Evolutionary conservation across 2,797 vertebrate species (phyloP), one percentile per base, ranked within the genome.

Genomic region (Rhyacichthys aspro): DNA sequence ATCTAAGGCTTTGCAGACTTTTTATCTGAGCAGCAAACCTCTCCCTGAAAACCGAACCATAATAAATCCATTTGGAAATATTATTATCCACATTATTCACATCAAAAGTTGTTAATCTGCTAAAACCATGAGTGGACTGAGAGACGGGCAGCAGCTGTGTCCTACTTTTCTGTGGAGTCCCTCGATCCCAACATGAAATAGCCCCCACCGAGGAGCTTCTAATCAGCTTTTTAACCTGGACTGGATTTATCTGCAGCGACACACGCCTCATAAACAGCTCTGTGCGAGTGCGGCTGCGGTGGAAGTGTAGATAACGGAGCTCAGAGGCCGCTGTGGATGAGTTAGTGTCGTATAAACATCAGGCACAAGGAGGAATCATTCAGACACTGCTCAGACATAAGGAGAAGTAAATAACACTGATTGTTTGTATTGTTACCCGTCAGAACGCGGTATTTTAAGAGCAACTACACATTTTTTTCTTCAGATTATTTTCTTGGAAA

Each of bases 201-300:
- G 60, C 41, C 44, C 19, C 59, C 11, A 41, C 42, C 7, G 23
- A 28, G 14, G 12, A 58, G 37, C 37, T 43, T 74, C 50, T 60
- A 72, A 72, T 55, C 59, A 53, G 58, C 57, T 36, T 61, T 62
- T 74, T 62, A 32, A 69, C 57, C 60, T 68, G 50, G 36, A 37
- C n/a, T 44, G 18, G 59, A 60, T 55, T 66, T 44, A 59, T 52
- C 57, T 34, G 42, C 33, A 32, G 16, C 15, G 68, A 59, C 50
- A 55, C 28, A 41, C 23, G 39, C 15, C 46, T 28, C 1, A 55
- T 11, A 55, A 2, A 50, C n/a, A 42, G 23, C 23, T 28, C 10
- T 46, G 33, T 33, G 1, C 16, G 38, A 55, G 15, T 45, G 7
- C n/a, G n/a, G n/a, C n/a, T 15, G 36, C 28, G 48, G 44, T 52